A percentile compares a stretch with the other conserved stretches of the same genome.
These are phyloP conservation scores for Tiliacea citrago DNA, from an alignment of 2,888 invertebrate species.

Conservation along the genomic window DNA sequence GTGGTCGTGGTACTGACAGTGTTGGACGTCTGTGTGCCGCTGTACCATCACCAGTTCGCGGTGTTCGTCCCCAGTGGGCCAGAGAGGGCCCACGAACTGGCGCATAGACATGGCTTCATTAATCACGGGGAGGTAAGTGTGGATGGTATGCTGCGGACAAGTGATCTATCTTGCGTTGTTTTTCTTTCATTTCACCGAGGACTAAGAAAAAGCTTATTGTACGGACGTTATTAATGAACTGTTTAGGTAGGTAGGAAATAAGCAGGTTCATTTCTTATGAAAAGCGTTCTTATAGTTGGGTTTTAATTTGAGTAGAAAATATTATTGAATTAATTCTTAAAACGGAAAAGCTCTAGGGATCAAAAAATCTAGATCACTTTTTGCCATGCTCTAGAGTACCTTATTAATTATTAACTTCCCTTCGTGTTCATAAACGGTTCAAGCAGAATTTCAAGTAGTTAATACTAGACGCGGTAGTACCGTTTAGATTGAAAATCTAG, in stretches of 20 bases:
- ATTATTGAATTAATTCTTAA: not conserved
- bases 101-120: conserved; percentile 87
- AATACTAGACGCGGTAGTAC: conserved; percentile 28
- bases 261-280: conserved; percentile 39
- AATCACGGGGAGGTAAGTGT: conserved; percentile 88
- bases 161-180: conserved; percentile 64
- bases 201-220: conserved; percentile 56
- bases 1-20: conserved; percentile 85
- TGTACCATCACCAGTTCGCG: conserved; percentile 86
- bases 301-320: conserved; percentile 10
- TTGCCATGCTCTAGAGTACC: not conserved
- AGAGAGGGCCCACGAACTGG: conserved; percentile 81
- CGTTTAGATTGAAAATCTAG: conserved; percentile 51
- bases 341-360: not conserved
- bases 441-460: conserved; percentile 38
- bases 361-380: not conserved
- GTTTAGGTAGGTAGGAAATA: conserved; percentile 41
- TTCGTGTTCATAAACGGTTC: conserved; percentile 46
- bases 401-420: conserved; percentile 27
- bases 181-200: conserved; percentile 60
- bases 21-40: conserved; percentile 85
- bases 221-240: conserved; percentile 64
- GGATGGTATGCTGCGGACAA: conserved; percentile 57
- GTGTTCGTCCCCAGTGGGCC: conserved; percentile 78
- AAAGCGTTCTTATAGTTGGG: conserved; percentile 21